Evolutionary conservation across 2,113 vertebrate genomes (phyloP).

Genomic region (Columba janthina): DNA sequence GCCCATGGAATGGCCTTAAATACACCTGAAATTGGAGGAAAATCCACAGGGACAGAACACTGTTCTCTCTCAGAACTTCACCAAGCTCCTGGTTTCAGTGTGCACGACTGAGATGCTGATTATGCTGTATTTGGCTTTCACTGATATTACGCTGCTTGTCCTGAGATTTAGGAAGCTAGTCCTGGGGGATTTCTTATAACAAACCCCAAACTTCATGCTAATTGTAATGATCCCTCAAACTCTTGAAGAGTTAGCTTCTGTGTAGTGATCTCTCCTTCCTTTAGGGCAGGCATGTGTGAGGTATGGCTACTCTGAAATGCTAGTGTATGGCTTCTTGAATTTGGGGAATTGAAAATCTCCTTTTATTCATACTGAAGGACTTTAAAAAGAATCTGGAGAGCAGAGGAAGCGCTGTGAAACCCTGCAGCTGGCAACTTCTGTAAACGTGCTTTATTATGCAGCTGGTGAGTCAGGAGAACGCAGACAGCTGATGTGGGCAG

Average conservation of each 20-base stretch:
- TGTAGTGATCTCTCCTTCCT: background rate
- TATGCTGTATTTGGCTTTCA: background rate
- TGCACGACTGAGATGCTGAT: background rate
- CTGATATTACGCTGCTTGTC: fast-evolving
- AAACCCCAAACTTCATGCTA: background rate
- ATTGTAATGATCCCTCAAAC: background rate
- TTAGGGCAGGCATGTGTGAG: background rate
- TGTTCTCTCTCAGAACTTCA: background rate
- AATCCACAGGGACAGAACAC: background rate
- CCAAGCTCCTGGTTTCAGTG: background rate
- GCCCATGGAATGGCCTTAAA: background rate
- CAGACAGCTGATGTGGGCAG: background rate
- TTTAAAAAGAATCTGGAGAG: background rate
- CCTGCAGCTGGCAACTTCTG: background rate
- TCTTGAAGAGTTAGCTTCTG: background rate
- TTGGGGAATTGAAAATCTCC: background rate
- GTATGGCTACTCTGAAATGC: background rate
- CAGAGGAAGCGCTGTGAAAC: background rate
- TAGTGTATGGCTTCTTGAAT: background rate
- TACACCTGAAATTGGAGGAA: background rate
- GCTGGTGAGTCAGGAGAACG: background rate
- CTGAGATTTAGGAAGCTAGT: background rate
- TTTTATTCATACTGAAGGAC: background rate
- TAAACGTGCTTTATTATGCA: background rate
- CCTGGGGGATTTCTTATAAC: background rate